Percentiles rank a stretch among this genome's conserved stretches.
phyloP scores from a whole-genome alignment of 1,140 invertebrate genomes.

The Pinna nobilis region DNA sequence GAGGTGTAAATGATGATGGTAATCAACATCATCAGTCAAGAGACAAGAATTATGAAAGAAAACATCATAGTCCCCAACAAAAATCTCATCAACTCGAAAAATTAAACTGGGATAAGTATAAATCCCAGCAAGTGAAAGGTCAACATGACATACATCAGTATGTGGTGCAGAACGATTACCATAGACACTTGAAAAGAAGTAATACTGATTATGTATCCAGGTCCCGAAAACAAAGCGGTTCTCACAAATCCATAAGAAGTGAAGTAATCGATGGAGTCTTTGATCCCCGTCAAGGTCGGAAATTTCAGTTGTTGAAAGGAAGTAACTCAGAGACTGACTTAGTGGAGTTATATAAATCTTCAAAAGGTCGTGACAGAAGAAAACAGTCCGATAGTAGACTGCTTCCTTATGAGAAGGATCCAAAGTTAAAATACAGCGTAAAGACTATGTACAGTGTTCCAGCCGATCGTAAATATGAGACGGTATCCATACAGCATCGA shows the following conservation, averaged over 20 bases:
- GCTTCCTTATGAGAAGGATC: neutral
- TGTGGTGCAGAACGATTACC: too few species aligned
- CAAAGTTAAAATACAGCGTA: neutral
- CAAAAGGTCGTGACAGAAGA: neutral
- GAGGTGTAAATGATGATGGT: slow-evolving; percentile 6
- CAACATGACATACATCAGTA: too few species aligned
- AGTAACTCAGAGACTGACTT: slow-evolving; percentile 17
- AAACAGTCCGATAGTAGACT: neutral
- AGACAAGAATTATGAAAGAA: too few species aligned
- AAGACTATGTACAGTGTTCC: slow-evolving; percentile 7
- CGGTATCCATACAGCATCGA: slow-evolving; percentile 20
- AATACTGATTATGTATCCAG: slow-evolving; percentile 15
- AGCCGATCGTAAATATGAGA: slow-evolving; percentile 15
- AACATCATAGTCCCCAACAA: neutral
- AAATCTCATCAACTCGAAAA: too few species aligned
- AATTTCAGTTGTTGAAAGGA: slow-evolving; percentile 16
- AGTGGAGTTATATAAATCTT: neutral
- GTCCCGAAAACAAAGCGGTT: neutral
- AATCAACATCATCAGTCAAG: too few species aligned
- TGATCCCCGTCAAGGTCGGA: slow-evolving; percentile 1
- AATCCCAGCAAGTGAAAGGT: too few species aligned
- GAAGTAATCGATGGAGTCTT: slow-evolving; percentile 16
- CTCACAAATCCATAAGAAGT: slow-evolving; percentile 22
- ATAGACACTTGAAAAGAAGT: too few species aligned
- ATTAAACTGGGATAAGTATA: too few species aligned